phyloP scores from a whole-genome alignment of 2,113 vertebrate genomes.

The Nansenia antarctica region DNA sequence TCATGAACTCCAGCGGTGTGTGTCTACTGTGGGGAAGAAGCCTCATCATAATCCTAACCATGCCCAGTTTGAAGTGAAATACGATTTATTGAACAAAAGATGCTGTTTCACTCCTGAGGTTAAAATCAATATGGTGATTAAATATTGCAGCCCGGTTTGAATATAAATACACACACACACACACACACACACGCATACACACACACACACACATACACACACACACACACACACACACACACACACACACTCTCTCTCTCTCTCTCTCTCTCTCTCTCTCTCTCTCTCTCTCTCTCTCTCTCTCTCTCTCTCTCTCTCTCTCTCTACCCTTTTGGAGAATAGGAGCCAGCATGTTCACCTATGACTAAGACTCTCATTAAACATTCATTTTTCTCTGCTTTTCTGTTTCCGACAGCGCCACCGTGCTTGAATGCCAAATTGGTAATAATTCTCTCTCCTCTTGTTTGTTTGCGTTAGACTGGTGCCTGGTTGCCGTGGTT shows the following conservation, averaged over 20 bases:
- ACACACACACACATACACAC: no score
- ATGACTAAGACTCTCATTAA: background rate
- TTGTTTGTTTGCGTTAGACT: background rate
- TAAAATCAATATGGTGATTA: background rate
- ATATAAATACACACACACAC: no score
- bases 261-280: no score
- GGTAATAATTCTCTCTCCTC: background rate
- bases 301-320: no score
- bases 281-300: no score
- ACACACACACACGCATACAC: no score
- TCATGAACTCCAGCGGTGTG: no score
- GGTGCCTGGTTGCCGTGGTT: background rate
- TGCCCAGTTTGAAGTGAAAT: background rate
- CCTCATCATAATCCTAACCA: no score
- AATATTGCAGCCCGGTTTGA: background rate
- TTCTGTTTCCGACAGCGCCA: background rate
- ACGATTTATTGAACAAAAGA: background rate
- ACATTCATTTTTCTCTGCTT: background rate
- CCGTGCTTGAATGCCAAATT: background rate
- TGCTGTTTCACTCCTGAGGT: background rate
- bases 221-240: no score
- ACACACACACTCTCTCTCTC: no score
- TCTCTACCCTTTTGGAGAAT: background rate
- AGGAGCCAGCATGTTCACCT: background rate
- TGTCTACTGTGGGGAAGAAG: no score